These are phyloP conservation scores for Heterochromis multidens DNA, from an alignment of 2,113 vertebrate species.

Conservation along the genomic window DNA sequence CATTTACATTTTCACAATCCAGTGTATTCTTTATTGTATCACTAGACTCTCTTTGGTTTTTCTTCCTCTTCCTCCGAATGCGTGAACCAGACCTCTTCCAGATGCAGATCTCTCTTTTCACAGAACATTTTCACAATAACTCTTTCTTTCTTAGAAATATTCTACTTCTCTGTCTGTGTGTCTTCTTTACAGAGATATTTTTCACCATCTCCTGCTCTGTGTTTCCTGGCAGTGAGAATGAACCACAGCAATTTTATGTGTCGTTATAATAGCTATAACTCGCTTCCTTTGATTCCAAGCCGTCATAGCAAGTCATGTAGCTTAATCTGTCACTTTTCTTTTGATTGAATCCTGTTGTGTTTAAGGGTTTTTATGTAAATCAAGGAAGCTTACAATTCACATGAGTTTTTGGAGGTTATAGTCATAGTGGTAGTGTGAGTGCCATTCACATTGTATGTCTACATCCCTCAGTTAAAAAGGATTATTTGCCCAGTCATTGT, in stretches of 20 bases:
- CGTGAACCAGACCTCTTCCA: constrained; percentile 2
- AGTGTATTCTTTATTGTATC: not conserved
- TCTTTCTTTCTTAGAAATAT: not conserved
- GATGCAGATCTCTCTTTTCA: not conserved
- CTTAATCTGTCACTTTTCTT: not conserved
- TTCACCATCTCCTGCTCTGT: not conserved
- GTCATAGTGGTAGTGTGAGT: no score
- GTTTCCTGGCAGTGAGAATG: not conserved
- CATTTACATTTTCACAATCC: not conserved
- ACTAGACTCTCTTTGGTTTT: not conserved
- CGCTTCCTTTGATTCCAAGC: not conserved
- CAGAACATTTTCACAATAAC: not conserved
- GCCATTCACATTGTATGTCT: not conserved
- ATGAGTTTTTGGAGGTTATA: not conserved
- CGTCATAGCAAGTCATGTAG: not conserved
- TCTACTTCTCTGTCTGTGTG: not conserved
- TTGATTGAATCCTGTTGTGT: not conserved
- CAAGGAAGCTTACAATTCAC: not conserved
- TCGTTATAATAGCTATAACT: not conserved
- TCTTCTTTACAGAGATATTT: not conserved
- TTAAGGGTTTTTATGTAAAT: not conserved
- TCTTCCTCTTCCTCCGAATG: not conserved
- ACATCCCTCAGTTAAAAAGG: not conserved
- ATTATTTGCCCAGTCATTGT: not conserved
- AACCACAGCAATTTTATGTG: not conserved